phyloP scores from a whole-genome alignment of 2,888 invertebrate genomes.

The Eupithecia vulgata region DNA sequence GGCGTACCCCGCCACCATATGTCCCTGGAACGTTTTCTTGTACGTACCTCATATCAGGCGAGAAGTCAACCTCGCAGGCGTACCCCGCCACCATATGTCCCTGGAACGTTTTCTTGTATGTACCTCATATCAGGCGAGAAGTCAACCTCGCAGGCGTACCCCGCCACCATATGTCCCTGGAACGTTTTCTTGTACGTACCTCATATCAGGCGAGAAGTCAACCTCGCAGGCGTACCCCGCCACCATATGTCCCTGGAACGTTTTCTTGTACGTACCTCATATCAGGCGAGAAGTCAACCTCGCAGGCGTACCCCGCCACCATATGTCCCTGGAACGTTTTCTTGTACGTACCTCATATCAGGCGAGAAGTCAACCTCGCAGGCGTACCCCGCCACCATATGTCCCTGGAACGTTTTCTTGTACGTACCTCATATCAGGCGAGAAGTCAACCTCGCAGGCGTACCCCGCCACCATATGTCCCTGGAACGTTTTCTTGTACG shows the following conservation, averaged over 20 bases:
- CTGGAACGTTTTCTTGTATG: conserved; percentile 96
- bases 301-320: conserved; percentile 99
- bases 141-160: conserved; percentile 98
- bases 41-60: conserved; percentile 98
- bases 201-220: conserved; percentile 99
- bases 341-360: conserved; percentile 98
- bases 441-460: conserved; percentile 98
- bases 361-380: conserved; percentile 98
- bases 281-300: conserved; percentile 98
- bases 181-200: conserved; percentile 98
- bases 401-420: conserved; percentile 99
- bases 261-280: conserved; percentile 99
- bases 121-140: conserved; percentile 99
- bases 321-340: conserved; percentile 99
- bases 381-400: conserved; percentile 99
- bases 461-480: conserved; percentile 99
- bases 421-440: conserved; percentile 98
- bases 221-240: conserved; percentile 99
- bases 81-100: conserved; percentile 99
- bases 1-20: conserved; percentile 99
- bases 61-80: conserved; percentile 98
- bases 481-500: conserved; percentile 97
- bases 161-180: conserved; percentile 99
- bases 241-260: conserved; percentile 99
- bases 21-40: conserved; percentile 99